These are phyloP conservation scores for Mesorhabditis spiculigera DNA, from an alignment of 2,888 invertebrate genomes.

Conservation along the genomic window DNA sequence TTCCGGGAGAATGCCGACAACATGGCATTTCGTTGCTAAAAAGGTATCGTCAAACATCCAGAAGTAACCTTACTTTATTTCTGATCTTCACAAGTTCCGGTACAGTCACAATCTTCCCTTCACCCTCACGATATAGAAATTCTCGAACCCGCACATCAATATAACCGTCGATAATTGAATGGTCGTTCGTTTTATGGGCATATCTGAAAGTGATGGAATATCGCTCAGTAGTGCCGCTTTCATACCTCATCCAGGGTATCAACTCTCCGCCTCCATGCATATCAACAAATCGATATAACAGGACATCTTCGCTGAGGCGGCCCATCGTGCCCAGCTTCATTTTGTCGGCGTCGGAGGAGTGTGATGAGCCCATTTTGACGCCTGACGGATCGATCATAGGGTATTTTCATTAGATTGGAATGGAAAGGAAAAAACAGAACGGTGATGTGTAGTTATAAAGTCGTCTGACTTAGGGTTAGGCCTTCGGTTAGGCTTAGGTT, in stretches of 20 bases:
- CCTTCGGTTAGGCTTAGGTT: too few species aligned
- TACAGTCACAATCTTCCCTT: slow-evolving; percentile 84
- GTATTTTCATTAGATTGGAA: neutral
- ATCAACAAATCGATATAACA: slow-evolving; percentile 69
- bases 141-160: slow-evolving; percentile 70
- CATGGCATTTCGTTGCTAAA: slow-evolving; percentile 66
- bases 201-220: slow-evolving; percentile 38
- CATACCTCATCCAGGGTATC: slow-evolving; percentile 68
- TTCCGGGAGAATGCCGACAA: slow-evolving; percentile 54
- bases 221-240: neutral
- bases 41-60: neutral
- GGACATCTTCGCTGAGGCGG: slow-evolving; percentile 29
- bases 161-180: slow-evolving; percentile 36
- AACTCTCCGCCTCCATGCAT: slow-evolving; percentile 89
- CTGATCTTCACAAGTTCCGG: slow-evolving; percentile 80
- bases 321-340: slow-evolving; percentile 29
- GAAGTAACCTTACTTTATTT: slow-evolving; percentile 37
- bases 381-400: neutral
- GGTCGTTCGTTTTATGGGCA: slow-evolving; percentile 44
- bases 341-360: slow-evolving; percentile 21
- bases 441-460: too few species aligned
- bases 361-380: slow-evolving; percentile 25
- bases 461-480: too few species aligned
- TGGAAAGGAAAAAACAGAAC: neutral
- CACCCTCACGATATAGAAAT: slow-evolving; percentile 87